Evolutionary conservation across 1,140 invertebrate species (phyloP), one percentile per base, ranked within the genome.

Genomic region (Drosophila willistoni): DNA sequence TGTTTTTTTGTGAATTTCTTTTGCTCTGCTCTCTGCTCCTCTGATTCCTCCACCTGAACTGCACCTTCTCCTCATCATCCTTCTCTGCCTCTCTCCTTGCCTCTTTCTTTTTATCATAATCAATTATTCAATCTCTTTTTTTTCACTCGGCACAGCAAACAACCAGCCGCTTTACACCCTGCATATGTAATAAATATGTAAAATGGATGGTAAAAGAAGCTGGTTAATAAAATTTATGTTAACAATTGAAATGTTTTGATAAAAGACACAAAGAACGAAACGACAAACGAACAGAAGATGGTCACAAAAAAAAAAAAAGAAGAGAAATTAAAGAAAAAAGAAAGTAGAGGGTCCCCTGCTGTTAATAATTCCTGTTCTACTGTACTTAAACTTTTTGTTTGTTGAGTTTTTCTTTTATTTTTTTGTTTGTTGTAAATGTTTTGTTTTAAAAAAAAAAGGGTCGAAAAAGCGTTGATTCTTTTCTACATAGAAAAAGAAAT

Each of bases 101-200:
- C 82, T 69, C 73, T 71, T 73, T 10, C 10, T 51, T 68, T 65
- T 65, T 81, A 79, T 64, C 71, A 84, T 59, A 73, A 74, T 62
- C 64, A 64, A 76, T 68, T 64, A 63, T 63, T 63, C 25, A 63
- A 41, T 71, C 64, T 71, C 64, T 68, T 71, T 70, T 78, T 67
- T 68, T 68, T 71, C 75, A 68, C 76, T 70, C 68, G 71, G 67
- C 71, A 83, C 83, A 68, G 83, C 83, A 86, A 51, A 87, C 82
- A 85, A 87, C 79, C 77, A 51, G 83, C 83, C 82, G 68, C 84
- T 17, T 57, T 57, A 87, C 83, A 79, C 77, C 84, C 84, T 89
- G 84, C 84, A 77, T 89, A 89, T 84, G 89, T 89, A 78, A 89
- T 84, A 89, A 89, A 89, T 71, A 67, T 86, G 83, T 79, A 79